Evolutionary conservation across 2,888 invertebrate genomes (phyloP), one percentile per base, ranked within the genome.

Genomic region (Nebria salina): DNA sequence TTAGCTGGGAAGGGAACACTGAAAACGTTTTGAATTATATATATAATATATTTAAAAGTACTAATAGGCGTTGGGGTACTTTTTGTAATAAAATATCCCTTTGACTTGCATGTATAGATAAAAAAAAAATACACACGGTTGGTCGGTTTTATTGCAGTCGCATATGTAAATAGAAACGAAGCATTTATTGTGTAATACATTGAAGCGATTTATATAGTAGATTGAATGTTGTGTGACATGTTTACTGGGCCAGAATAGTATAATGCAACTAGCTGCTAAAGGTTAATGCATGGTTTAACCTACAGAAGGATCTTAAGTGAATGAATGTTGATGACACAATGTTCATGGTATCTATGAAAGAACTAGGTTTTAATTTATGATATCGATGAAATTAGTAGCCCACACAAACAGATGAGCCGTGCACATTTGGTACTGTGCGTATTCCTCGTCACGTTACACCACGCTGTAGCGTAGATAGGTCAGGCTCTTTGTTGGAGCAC

Each of bases 381-480:
- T 54, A 54, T 54, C 54, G 54, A 8, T 54, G 54, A 54, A 11
- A 54, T 54, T 54, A 54, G 54, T 54, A 13, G 54, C 54, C 7
- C 54, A 13, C 54, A 54, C 4, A 13, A 54, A 5, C 54, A 54
- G 54, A 54, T 54, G 54, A 54, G 4, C 8, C 54, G 54, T 54
- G 54, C 54, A 8, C 54, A 54, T 54, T 54, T 54, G 54, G 54
- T 54, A 7, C 54, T 54, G 54, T 54, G 54, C 54, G 54, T 54
- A 54, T 54, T 54, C 54, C 54, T 7, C 54, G 54, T 54, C 54
- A 54, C 54, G 54, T 54, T 54, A 54, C 54, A 54, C 20, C 11
- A 70, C 15, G 41, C 54, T 43, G 74, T 79, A 79, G 75, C 75
- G 74, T 74, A 75, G 79, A 79, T 79, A 79, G 79, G 79, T 79